Conservation (phyloP, 2,888 invertebrate genomes). For the Panzeria rudis region DNA sequence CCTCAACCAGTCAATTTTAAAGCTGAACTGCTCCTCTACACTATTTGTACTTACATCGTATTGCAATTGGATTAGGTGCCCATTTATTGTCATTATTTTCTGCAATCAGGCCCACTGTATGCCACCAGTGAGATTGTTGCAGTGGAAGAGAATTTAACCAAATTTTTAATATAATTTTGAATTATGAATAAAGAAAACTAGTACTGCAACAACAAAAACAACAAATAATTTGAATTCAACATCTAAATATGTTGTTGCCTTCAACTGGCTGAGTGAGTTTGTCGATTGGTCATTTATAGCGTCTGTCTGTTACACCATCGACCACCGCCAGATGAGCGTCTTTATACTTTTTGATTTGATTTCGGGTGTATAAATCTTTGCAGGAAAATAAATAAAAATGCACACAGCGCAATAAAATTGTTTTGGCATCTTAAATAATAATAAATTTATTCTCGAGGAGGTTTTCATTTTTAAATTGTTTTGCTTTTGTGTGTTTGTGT, state of each 20-base stretch:
- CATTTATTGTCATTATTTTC: background rate
- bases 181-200: conserved; percentile 40
- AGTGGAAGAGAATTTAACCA: conserved; percentile 24
- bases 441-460: conserved; percentile 66
- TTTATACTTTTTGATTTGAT: conserved; percentile 45
- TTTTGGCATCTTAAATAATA: conserved; percentile 71
- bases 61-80: no score
- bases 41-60: no score
- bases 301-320: conserved; percentile 1
- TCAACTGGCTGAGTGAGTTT: background rate
- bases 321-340: conserved; percentile 18
- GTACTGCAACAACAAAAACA: background rate
- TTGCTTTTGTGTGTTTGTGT: conserved; percentile 1
- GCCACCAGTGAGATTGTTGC: background rate
- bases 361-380: conserved; percentile 58
- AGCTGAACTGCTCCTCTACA: no score
- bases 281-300: conserved; percentile 31
- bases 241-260: conserved; percentile 19
- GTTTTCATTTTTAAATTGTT: conserved; percentile 54
- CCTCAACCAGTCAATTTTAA: no score
- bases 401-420: conserved; percentile 69
- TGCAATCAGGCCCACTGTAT: background rate
- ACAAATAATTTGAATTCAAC: conserved; percentile 37
- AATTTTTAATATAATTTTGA: conserved; percentile 28
- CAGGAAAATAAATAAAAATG: conserved; percentile 67